Base-by-base conservation (phyloP, 2,888 invertebrate species). In the Apamea crenata region DNA sequence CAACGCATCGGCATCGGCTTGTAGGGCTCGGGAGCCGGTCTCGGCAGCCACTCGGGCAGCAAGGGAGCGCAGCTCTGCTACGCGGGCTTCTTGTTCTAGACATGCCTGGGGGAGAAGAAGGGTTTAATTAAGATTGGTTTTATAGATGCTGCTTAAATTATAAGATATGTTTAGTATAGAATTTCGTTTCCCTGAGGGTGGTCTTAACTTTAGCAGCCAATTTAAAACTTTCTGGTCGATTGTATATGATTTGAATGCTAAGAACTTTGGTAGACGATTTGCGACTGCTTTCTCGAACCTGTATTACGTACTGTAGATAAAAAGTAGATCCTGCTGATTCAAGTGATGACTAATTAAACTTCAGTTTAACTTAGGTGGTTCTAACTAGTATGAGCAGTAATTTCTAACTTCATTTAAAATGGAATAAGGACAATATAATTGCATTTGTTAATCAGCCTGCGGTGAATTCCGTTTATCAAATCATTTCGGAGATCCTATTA, bases 1-100 rank as follows among this genome's bases (percentile, higher is more conserved):
- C 74, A 99, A 95, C 0, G 98, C 98, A 90, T 98, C 98, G 21
- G 98, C 97, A 94, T 99, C 98, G 47, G 98, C 98, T 84, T 98
- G 98, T 81, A 98, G 96, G 1, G 98, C 97, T 7, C 98, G 97
- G 50, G 98, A 98, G 25, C 98, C 98, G 18, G 99, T 98, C 92
- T 98, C 98, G 44, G 98, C 97, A 0, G 98, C 98, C 77, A 99
- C 98, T 88, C 98, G 98, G 0, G 98, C 97, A 4, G 98, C 98
- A 80, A 99, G 97, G 29, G 98, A 97, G 6, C 98, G 98, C 44
- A 99, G 97, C 91, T 98, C 98, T 44, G 98, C 97, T 82, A 98
- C 98, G 88, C 98, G 98, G 50, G 97, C 97, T 85, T 98, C 98
- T 93, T 98, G 97, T 93, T 98, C 98, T 92, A 98, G 97, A 93